These are phyloP conservation scores for Archaeoteleia sp. DNA, from an alignment of 2,888 invertebrate genomes.

Conservation along the genomic window DNA sequence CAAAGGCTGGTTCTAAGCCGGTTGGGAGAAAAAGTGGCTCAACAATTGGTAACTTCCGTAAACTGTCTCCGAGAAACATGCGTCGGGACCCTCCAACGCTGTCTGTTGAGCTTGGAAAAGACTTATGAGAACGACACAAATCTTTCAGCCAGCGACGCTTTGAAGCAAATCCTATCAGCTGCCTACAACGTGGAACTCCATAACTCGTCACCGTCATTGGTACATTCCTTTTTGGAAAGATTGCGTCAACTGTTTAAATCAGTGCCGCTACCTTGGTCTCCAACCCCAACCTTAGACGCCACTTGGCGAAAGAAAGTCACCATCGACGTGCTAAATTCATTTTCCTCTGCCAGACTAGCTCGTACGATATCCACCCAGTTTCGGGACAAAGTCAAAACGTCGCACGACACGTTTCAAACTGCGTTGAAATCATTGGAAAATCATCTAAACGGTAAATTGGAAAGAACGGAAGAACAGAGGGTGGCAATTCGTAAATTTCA, in stretches of 20 bases:
- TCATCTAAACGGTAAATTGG: slow-evolving; percentile 83
- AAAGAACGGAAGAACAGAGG: slow-evolving; percentile 87
- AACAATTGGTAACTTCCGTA: slow-evolving; percentile 86
- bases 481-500: slow-evolving; percentile 84
- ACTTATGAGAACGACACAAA: slow-evolving; percentile 77
- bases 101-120: slow-evolving; percentile 80
- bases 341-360: slow-evolving; percentile 83
- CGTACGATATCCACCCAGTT: slow-evolving; percentile 85
- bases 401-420: slow-evolving; percentile 85
- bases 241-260: slow-evolving; percentile 80
- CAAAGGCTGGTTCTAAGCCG: slow-evolving; percentile 85
- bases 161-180: slow-evolving; percentile 84
- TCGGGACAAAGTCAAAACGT: slow-evolving; percentile 83
- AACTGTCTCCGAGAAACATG: slow-evolving; percentile 89
- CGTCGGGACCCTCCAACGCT: slow-evolving; percentile 88
- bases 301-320: slow-evolving; percentile 85
- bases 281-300: slow-evolving; percentile 75
- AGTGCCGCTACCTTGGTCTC: slow-evolving; percentile 79
- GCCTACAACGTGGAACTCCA: slow-evolving; percentile 86
- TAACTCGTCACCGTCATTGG: slow-evolving; percentile 80
- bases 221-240: slow-evolving; percentile 81
- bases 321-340: slow-evolving; percentile 81
- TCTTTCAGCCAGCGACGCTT: slow-evolving; percentile 81
- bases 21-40: slow-evolving; percentile 86
- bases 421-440: slow-evolving; percentile 83